Conservation (phyloP, 1,140 invertebrate species). For the Philaenus spumarius region DNA sequence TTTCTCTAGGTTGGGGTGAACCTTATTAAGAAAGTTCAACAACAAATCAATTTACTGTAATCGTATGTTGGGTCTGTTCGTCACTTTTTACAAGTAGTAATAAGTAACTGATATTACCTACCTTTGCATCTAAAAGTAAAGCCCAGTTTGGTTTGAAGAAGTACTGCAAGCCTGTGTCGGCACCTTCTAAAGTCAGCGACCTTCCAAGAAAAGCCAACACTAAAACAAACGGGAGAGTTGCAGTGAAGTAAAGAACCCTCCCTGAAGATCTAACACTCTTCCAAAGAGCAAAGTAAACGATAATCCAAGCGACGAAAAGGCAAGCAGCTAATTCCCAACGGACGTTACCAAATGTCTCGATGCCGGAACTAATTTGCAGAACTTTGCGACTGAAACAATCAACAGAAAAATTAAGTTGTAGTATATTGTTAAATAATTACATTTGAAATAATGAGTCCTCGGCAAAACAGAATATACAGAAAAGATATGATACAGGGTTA, state of each 20-base stretch:
- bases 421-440: background rate
- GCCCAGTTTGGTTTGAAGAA: slow-evolving; percentile 87
- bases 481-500: background rate
- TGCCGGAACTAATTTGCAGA: slow-evolving; percentile 70
- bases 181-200: slow-evolving; percentile 74
- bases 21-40: too few relatives aligned
- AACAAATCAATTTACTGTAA: too few relatives aligned
- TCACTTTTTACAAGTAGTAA: too few relatives aligned
- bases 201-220: slow-evolving; percentile 73
- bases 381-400: slow-evolving; percentile 64
- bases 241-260: slow-evolving; percentile 75
- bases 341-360: slow-evolving; percentile 71
- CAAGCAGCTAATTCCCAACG: slow-evolving; percentile 83
- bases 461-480: background rate
- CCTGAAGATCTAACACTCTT: slow-evolving; percentile 85
- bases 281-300: slow-evolving; percentile 90
- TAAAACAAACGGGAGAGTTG: slow-evolving; percentile 74
- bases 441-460: background rate
- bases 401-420: background rate
- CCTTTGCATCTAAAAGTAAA: slow-evolving; percentile 72
- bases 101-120: slow-evolving; percentile 35
- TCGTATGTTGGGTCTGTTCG: too few relatives aligned
- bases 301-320: slow-evolving; percentile 77
- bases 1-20: too few relatives aligned
- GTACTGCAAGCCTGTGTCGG: slow-evolving; percentile 67